Evolutionary conservation across 2,888 invertebrate species (phyloP).

Genomic region (Eurytoma adleriae): DNA sequence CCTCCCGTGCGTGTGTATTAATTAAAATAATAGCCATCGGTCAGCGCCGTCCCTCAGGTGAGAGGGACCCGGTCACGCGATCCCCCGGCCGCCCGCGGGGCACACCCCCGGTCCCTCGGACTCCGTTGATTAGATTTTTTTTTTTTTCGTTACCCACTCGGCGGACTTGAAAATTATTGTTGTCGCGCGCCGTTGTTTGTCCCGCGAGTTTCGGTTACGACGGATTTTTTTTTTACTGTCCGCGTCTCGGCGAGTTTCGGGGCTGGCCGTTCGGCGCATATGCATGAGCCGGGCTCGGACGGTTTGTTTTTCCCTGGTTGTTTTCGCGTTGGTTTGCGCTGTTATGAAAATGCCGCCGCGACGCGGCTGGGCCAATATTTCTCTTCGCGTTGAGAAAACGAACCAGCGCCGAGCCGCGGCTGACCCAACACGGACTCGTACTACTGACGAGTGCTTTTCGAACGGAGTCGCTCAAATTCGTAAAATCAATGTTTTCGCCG

Average conservation of each 20-base stretch:
- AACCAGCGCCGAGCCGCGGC: neutral
- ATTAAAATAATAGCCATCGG: slow-evolving; percentile 48
- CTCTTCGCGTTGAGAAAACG: neutral
- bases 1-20: slow-evolving; percentile 36
- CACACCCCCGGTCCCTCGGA: neutral
- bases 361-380: neutral
- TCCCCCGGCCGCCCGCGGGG: too few relatives aligned
- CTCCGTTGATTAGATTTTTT: slow-evolving; percentile 37
- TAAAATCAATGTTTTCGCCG: too few relatives aligned
- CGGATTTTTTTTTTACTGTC: neutral
- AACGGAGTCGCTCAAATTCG: too few relatives aligned
- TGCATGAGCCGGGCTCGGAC: neutral
- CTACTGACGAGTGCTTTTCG: slow-evolving; percentile 21
- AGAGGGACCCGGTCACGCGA: neutral
- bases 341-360: neutral
- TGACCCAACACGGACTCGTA: slow-evolving; percentile 10
- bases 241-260: neutral
- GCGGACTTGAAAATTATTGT: slow-evolving; percentile 21
- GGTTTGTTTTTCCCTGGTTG: slow-evolving; percentile 13
- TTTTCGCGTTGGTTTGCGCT: neutral
- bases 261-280: slow-evolving; percentile 1
- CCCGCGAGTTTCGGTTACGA: neutral
- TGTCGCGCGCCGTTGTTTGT: neutral
- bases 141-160: neutral
- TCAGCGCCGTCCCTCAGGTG: slow-evolving; percentile 16